Conservation (phyloP, 1,140 invertebrate species). For the Protaetia brevitarsis region DNA sequence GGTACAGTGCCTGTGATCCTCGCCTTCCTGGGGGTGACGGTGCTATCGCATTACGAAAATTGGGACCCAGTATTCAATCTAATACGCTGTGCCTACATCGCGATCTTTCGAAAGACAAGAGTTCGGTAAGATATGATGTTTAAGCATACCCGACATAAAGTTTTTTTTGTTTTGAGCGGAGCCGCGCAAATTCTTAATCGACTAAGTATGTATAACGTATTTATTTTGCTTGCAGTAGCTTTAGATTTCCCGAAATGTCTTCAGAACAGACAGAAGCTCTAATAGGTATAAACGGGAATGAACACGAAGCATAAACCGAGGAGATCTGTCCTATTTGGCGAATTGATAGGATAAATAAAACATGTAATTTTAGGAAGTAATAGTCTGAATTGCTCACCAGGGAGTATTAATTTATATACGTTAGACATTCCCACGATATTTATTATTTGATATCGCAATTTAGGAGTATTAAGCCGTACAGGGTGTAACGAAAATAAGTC, state of each 20-base stretch:
- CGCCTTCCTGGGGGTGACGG: constrained; percentile 71
- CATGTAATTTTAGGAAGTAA: too few relatives aligned
- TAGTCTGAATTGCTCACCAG: neutral
- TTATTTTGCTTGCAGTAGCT: constrained; percentile 39
- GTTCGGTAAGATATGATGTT: constrained; percentile 35
- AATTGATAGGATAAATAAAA: too few relatives aligned
- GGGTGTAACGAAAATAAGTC: neutral
- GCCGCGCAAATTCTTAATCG: neutral
- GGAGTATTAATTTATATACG: constrained; percentile 2
- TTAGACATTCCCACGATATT: neutral
- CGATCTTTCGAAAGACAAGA: constrained; percentile 36
- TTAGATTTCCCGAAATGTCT: constrained; percentile 64
- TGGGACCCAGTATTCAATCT: constrained; percentile 76
- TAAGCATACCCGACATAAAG: neutral
- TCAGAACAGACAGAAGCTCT: constrained; percentile 72
- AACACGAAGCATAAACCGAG: constrained; percentile 55
- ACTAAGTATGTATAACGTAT: neutral
- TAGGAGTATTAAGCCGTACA: neutral
- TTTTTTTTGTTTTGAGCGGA: neutral
- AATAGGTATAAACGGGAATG: constrained; percentile 59
- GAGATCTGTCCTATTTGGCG: too few relatives aligned
- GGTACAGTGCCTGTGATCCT: constrained; percentile 76
- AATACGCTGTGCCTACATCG: constrained; percentile 54
- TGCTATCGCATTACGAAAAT: constrained; percentile 79
- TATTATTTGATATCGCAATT: neutral